These are phyloP conservation scores for Acrobasis suavella DNA, from an alignment of 2,888 invertebrate species.

Conservation along the genomic window DNA sequence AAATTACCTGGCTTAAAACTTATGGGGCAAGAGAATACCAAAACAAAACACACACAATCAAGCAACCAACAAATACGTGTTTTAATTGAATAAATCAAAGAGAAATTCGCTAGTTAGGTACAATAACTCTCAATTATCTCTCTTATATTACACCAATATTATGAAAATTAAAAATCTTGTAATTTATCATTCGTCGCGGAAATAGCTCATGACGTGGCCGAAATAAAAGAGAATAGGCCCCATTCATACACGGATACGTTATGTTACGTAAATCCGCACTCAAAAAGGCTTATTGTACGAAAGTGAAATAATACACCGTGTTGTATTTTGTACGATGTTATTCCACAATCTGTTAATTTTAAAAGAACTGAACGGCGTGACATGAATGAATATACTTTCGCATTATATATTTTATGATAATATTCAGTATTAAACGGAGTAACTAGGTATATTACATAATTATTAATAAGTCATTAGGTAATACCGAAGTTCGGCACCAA, in stretches of 20 bases:
- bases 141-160: not conserved
- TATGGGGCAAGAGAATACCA: no score
- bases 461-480: not conserved
- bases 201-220: not conserved
- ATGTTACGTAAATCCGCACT: slow-evolving; percentile 29
- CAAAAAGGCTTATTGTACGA: slow-evolving; percentile 30
- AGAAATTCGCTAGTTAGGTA: no score
- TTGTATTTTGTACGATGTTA: slow-evolving; percentile 21
- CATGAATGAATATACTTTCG: not conserved
- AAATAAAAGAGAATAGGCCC: slow-evolving; percentile 17
- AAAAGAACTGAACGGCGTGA: not conserved
- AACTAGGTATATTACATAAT: not conserved
- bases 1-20: no score
- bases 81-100: no score
- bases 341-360: slow-evolving; percentile 5
- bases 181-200: not conserved
- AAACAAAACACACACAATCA: no score
- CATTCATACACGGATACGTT: slow-evolving; percentile 28
- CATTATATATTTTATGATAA: no score
- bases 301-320: slow-evolving; percentile 31
- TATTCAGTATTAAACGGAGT: no score
- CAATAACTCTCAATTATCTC: no score
- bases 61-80: no score
- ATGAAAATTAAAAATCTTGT: not conserved
- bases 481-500: slow-evolving; percentile 5